A percentile compares a stretch with the other conserved stretches of the same genome.
These are phyloP conservation scores for Meta bourneti DNA, from an alignment of 2,888 invertebrate species.

Conservation along the genomic window DNA sequence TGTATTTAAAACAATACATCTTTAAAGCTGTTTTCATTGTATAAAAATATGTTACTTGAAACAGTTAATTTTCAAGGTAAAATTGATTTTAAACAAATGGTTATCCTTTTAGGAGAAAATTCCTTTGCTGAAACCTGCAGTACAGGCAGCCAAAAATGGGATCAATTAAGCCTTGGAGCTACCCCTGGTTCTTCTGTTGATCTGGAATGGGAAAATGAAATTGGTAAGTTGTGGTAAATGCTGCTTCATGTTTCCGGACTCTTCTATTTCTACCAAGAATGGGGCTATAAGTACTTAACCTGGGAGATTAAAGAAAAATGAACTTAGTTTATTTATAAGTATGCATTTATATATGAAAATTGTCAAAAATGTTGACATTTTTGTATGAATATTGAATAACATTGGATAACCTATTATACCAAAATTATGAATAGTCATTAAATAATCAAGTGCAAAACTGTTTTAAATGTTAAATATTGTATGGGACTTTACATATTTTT, in stretches of 20 bases:
- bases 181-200: constrained; percentile 77
- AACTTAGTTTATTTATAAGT: not conserved
- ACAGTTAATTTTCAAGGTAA: not conserved
- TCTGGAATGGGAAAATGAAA: constrained; percentile 77
- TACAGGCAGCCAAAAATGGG: constrained; percentile 73
- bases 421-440: too few relatives aligned
- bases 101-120: constrained; percentile 57
- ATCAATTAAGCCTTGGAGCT: constrained; percentile 69
- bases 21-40: not conserved
- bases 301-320: not conserved
- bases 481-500: too few relatives aligned
- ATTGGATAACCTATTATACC: too few relatives aligned
- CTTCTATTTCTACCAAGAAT: not conserved
- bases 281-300: not conserved
- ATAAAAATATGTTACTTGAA: not conserved
- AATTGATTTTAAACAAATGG: too few relatives aligned
- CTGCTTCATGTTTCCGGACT: too few relatives aligned
- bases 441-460: too few relatives aligned
- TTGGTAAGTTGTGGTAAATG: constrained; percentile 42
- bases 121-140: constrained; percentile 71
- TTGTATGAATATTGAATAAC: too few relatives aligned
- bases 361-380: too few relatives aligned
- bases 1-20: not conserved
- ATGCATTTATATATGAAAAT: not conserved
- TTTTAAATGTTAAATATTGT: too few relatives aligned